phyloP scores from a whole-genome alignment of 2,888 invertebrate genomes.

The Salpingus planirostris region DNA sequence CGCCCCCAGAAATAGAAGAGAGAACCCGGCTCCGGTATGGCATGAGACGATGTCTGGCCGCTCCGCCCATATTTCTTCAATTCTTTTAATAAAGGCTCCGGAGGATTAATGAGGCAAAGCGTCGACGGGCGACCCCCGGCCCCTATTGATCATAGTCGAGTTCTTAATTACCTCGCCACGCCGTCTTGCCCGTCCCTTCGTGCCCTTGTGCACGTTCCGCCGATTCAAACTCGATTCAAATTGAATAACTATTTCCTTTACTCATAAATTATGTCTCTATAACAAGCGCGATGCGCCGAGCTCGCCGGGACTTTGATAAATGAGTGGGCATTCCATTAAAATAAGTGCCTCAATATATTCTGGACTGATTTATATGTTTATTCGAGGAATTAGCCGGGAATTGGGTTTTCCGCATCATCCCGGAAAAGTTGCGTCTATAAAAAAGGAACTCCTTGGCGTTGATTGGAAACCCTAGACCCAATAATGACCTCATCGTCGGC shows the following conservation, averaged over 20 bases:
- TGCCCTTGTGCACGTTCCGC: constrained; percentile 35
- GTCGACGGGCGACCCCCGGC: constrained; percentile 25
- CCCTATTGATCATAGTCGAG: constrained; percentile 38
- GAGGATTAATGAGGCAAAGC: constrained; percentile 42
- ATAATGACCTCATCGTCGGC: no score
- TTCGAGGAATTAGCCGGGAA: constrained; percentile 31
- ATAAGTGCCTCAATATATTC: constrained; percentile 40
- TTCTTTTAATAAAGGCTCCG: constrained; percentile 45
- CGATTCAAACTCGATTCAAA: constrained; percentile 34
- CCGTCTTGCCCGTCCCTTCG: constrained; percentile 17
- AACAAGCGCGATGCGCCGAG: constrained; percentile 34
- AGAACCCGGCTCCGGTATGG: no score
- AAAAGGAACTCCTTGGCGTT: no score
- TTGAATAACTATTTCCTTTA: constrained; percentile 40
- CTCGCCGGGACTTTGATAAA: constrained; percentile 37
- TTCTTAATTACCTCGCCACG: constrained; percentile 37
- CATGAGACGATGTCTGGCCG: constrained; percentile 26
- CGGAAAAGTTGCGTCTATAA: no score
- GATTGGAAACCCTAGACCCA: no score
- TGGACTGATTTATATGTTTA: constrained; percentile 39
- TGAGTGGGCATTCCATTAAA: constrained; percentile 39
- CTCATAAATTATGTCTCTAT: constrained; percentile 39
- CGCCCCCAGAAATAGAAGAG: constrained; percentile 29
- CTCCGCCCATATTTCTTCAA: constrained; percentile 45
- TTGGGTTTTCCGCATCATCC: constrained; percentile 19